Evolutionary conservation across 2,888 invertebrate genomes (phyloP), one percentile per base, ranked within the genome.

Genomic region (Lochmaea capreae): DNA sequence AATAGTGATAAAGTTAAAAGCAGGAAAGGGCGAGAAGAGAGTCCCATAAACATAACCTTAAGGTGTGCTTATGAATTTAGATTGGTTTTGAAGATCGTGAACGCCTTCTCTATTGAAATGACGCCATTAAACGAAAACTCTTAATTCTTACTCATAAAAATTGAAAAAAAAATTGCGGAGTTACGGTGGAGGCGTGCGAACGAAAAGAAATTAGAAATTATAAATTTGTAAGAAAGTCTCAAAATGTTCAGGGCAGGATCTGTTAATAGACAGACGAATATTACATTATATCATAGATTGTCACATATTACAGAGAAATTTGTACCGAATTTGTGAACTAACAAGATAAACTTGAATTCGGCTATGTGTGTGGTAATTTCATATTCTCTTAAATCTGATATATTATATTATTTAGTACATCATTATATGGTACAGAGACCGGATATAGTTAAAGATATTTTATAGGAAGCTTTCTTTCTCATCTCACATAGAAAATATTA

Each of bases 11-110:
- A 63, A 63, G 62, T 43, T 63, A 6, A 11, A 63, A 63, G 43
- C 16, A 12, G 42, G 11, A 78, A 75, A 77, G 76, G 75, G 79
- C 62, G 39, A 63, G 39, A n/a, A 42, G n/a, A 63, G 43, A 63
- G 11, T 12, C 42, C 39, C 71, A 58, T 79, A 82, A 83, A 83
- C 81, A 81, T 63, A 72, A 76, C 77, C 77, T 62, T 73, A 83
- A 84, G 83, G 85, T 85, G 84, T 86, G 86, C 85, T 84, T 85
- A 85, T 85, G 86, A 86, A 86, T 86, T 86, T 86, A 86, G 84
- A 86, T 86, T 81, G 76, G 75, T 78, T 79, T 80, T 74, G 75
- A 75, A 54, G 63, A 66, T 59, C 74, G 65, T 71, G 65, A 72
- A 71, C 71, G 74, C 72, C 68, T 75, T 72, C 78, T 76, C 76